phyloP scores from a whole-genome alignment of 2,888 invertebrate species.

The Amblyjoppa fuscipennis region DNA sequence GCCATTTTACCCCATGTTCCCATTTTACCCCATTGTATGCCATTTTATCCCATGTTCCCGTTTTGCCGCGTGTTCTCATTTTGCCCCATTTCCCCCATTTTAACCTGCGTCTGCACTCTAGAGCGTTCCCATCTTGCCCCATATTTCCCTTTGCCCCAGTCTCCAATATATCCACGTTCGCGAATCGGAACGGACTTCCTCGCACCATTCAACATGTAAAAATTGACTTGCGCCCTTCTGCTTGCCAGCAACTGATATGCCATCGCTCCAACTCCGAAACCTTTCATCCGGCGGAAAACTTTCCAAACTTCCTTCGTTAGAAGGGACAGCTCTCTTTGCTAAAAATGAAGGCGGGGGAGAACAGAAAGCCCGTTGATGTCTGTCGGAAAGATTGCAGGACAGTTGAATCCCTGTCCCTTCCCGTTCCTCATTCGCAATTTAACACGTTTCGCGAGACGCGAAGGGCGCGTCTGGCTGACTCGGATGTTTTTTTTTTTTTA shows the following conservation, averaged over 20 bases:
- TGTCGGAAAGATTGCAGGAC: constrained; percentile 48
- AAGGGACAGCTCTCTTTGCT: constrained; percentile 6
- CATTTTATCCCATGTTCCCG: no score
- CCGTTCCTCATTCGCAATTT: constrained; percentile 60
- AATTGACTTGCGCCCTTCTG: no score
- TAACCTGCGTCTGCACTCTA: no score
- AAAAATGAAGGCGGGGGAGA: constrained; percentile 1
- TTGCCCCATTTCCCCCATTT: no score
- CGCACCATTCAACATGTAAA: no score
- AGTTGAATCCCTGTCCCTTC: constrained; percentile 30
- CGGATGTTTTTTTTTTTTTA: constrained; percentile 19
- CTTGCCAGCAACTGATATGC: neutral
- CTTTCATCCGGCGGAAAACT: constrained; percentile 9
- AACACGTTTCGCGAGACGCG: constrained; percentile 56
- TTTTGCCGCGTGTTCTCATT: no score
- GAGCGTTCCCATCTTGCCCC: no score
- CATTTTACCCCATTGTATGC: no score
- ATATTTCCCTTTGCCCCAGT: no score
- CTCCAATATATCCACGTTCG: no score
- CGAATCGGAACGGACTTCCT: no score
- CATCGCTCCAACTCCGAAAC: neutral
- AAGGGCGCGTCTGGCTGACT: constrained; percentile 44
- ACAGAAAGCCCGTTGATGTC: constrained; percentile 3
- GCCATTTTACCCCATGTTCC: no score
- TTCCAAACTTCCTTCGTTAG: constrained; percentile 35